A percentile compares a stretch with the other conserved stretches of the same genome.
These are phyloP conservation scores for Alectoris magna DNA, from an alignment of 2,797 vertebrate genomes.

Conservation along the genomic window DNA sequence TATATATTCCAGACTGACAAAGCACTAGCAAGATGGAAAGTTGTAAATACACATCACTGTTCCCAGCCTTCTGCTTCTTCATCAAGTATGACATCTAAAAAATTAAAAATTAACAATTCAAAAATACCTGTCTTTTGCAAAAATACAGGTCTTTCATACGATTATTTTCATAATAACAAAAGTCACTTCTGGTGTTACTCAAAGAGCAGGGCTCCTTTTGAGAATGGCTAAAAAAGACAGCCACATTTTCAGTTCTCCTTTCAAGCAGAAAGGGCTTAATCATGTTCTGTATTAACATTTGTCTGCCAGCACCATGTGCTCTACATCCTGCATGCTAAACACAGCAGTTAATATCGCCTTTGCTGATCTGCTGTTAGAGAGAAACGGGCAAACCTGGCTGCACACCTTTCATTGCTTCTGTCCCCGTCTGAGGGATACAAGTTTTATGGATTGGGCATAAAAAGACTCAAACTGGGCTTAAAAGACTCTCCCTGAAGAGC, in stretches of 20 bases:
- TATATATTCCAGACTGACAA: background rate
- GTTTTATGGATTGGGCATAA: background rate
- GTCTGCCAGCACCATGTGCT: background rate
- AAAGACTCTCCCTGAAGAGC: background rate
- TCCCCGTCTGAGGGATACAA: background rate
- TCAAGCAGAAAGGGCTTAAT: background rate
- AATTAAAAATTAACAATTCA: background rate
- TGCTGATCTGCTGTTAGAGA: background rate
- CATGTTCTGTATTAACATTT: rapidly evolving
- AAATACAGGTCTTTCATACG: background rate
- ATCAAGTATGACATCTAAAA: background rate
- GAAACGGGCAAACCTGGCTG: rapidly evolving
- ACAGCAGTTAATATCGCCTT: no score
- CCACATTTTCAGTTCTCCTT: background rate
- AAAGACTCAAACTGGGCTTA: background rate
- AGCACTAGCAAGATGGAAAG: background rate
- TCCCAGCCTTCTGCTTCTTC: background rate
- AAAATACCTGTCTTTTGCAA: background rate
- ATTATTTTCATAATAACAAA: background rate
- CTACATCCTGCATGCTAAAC: background rate
- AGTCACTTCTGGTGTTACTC: background rate
- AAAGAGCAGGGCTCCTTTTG: background rate
- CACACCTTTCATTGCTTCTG: background rate
- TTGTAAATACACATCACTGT: background rate
- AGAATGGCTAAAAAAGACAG: background rate